phyloP scores from a whole-genome alignment of 1,140 invertebrate species.

The Belonocnema kinseyi region DNA sequence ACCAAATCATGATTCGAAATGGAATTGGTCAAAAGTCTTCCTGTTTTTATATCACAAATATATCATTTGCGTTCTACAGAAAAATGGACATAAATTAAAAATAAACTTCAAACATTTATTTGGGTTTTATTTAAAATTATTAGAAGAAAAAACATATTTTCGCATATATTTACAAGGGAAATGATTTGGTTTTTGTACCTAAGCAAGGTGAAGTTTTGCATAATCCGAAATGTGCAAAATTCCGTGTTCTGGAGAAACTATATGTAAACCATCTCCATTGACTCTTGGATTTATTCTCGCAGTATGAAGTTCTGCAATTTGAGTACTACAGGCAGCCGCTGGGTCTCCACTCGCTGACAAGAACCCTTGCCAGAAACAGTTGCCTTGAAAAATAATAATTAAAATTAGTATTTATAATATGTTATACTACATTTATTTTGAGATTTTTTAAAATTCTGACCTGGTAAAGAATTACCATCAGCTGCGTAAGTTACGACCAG shows the following conservation, averaged over 20 bases:
- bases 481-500: slow-evolving; percentile 81
- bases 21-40: no score
- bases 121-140: no score
- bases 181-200: slow-evolving; percentile 49
- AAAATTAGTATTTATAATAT: not conserved
- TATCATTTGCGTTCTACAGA: no score
- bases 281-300: slow-evolving; percentile 75
- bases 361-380: slow-evolving; percentile 69
- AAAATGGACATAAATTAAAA: no score
- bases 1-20: no score
- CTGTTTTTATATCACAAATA: no score
- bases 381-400: slow-evolving; percentile 50
- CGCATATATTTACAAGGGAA: no score
- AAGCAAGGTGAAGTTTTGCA: slow-evolving; percentile 68
- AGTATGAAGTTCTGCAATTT: slow-evolving; percentile 79
- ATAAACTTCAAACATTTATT: no score
- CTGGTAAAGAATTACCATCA: slow-evolving; percentile 82
- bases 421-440: not conserved
- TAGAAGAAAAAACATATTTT: no score
- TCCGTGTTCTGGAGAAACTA: slow-evolving; percentile 73
- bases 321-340: slow-evolving; percentile 78
- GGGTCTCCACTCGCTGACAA: slow-evolving; percentile 77
- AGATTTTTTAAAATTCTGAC: slow-evolving; percentile 62
- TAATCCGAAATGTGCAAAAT: slow-evolving; percentile 76
- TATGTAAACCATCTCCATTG: slow-evolving; percentile 73